phyloP scores from a whole-genome alignment of 35 echinoderm and acorn worm genomes.

The Ophioderma brevispina region DNA sequence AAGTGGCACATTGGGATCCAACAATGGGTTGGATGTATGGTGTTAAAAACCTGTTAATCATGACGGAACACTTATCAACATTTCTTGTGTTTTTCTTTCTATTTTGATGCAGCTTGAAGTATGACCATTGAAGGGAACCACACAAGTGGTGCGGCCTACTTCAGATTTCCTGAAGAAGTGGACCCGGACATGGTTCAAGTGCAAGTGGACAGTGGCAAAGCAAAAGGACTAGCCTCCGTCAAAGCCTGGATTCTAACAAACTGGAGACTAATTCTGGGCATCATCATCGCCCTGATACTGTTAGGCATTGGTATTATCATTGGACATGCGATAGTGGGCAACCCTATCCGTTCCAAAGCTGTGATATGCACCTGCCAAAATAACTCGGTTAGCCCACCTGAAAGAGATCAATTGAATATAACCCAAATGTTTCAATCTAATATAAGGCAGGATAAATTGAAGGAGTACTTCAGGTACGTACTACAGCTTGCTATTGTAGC shows the following conservation, averaged over 20 bases:
- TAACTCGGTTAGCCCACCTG: not conserved
- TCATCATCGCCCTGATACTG: conserved; percentile 39
- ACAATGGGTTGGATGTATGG: no score
- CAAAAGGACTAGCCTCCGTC: not conserved
- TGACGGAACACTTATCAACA: no score
- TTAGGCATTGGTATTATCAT: conserved; percentile 46
- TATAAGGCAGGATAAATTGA: not conserved
- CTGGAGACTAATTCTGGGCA: conserved; percentile 30
- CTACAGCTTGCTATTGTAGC: no score
- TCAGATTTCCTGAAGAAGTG: conserved; percentile 86
- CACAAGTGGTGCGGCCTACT: conserved; percentile 69
- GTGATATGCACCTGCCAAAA: not conserved
- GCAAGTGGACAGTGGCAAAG: conserved; percentile 39
- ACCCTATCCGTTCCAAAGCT: not conserved
- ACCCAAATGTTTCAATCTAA: not conserved
- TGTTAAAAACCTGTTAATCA: no score
- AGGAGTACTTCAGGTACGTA: conserved; percentile 19
- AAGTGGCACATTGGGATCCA: no score
- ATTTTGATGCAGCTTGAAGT: not conserved
- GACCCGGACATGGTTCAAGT: conserved; percentile 66
- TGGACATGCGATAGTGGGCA: conserved; percentile 31
- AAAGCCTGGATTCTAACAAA: conserved; percentile 1
- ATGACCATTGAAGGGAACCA: not conserved
- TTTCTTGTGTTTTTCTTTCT: no score
- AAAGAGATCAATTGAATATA: not conserved